phyloP scores from a whole-genome alignment of 2,888 invertebrate genomes.

The Dasypolia templi region DNA sequence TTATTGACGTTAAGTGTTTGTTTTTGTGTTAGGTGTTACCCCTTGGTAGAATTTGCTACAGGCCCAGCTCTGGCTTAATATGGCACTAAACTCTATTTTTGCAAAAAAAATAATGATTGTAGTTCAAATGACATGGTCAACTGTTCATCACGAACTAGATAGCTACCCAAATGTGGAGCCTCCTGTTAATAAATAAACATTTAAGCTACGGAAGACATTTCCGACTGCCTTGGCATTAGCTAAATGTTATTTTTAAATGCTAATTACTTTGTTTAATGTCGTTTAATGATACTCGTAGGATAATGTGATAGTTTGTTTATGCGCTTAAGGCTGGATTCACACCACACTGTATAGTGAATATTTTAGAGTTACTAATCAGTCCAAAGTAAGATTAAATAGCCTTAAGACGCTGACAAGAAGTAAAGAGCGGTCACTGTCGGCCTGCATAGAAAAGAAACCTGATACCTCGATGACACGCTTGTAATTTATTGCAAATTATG shows the following conservation, averaged over 20 bases:
- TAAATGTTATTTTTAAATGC: constrained; percentile 57
- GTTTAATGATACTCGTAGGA: constrained; percentile 19
- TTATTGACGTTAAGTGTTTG: no score
- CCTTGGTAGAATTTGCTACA: no score
- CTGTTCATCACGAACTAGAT: constrained; percentile 44
- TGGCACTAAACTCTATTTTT: no score
- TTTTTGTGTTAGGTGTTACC: no score
- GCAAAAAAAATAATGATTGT: constrained; percentile 21
- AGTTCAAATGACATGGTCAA: constrained; percentile 42
- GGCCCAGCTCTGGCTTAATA: no score
- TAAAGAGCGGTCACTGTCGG: no score
- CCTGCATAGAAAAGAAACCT: no score
- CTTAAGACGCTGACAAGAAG: no score
- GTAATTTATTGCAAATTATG: no score
- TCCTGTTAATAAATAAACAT: constrained; percentile 27
- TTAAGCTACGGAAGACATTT: constrained; percentile 48
- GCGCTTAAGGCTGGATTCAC: background rate
- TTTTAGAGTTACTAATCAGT: background rate
- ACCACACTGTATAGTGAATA: background rate
- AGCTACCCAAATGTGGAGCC: constrained; percentile 33
- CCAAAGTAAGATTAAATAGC: background rate
- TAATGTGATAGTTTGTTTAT: background rate
- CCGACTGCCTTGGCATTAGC: constrained; percentile 59
- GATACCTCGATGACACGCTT: no score
- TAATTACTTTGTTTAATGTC: constrained; percentile 49